Evolutionary conservation across 2,113 vertebrate genomes (phyloP).

Genomic region (Mobula birostris): DNA sequence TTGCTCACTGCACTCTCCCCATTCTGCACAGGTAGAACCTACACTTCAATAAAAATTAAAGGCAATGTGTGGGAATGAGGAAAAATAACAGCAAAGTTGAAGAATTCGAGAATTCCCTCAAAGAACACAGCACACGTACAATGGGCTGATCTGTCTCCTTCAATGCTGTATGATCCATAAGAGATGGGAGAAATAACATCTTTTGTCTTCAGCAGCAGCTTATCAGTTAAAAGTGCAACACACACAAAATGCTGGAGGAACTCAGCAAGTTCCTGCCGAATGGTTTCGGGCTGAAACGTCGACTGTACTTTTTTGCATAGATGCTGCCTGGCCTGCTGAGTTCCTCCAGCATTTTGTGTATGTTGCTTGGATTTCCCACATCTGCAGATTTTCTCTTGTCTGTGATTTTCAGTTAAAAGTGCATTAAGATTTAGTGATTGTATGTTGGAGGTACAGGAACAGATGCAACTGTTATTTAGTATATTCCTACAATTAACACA

Average conservation of each 20-base stretch:
- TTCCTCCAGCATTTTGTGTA: no score
- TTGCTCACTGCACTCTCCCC: neutral
- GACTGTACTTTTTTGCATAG: no score
- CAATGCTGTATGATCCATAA: no score
- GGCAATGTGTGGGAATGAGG: neutral
- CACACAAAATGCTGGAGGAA: no score
- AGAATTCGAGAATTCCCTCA: neutral
- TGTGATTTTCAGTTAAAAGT: neutral
- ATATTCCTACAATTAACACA: neutral
- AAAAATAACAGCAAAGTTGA: neutral
- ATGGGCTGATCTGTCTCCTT: neutral
- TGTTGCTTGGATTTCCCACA: no score
- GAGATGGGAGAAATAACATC: neutral
- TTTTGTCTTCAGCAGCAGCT: neutral
- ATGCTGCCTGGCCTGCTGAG: no score
- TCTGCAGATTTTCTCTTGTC: no score
- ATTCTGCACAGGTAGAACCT: neutral
- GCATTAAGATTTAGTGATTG: neutral
- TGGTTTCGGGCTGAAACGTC: no score
- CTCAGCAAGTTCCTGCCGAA: no score
- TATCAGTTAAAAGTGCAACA: neutral
- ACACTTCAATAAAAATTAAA: neutral
- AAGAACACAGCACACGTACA: neutral
- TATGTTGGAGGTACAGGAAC: neutral
- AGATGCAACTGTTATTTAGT: neutral